Conservation (phyloP, 2,888 invertebrate genomes). For the Tachina grossa region DNA sequence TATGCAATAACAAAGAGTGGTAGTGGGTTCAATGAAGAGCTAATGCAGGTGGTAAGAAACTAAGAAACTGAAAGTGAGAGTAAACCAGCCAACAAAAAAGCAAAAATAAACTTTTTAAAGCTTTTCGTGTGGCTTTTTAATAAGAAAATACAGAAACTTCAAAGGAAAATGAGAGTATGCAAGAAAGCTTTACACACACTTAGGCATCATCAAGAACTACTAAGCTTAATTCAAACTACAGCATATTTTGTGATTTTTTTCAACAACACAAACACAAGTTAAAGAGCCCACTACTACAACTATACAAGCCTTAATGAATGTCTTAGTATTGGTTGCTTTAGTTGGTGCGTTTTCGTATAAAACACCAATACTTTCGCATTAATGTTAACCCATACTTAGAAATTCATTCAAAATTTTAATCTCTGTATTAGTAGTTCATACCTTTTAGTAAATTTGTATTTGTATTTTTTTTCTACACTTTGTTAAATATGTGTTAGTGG, state of each 20-base stretch:
- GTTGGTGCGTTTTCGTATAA: background rate
- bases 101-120: background rate
- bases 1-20: conserved; percentile 43
- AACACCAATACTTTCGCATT: conserved; percentile 1
- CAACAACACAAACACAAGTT: background rate
- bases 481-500: conserved; percentile 59
- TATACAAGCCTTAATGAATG: background rate
- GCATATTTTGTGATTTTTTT: conserved; percentile 8
- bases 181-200: conserved; percentile 25
- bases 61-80: conserved; percentile 48
- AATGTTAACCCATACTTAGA: background rate
- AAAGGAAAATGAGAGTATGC: conserved; percentile 55
- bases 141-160: background rate
- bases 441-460: conserved; percentile 35
- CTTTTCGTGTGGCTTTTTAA: conserved; percentile 10
- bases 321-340: conserved; percentile 5
- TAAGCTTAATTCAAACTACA: background rate
- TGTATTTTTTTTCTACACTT: background rate
- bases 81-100: background rate
- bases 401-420: background rate
- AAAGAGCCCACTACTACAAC: conserved; percentile 8
- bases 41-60: background rate
- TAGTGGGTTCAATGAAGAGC: conserved; percentile 7
- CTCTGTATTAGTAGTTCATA: conserved; percentile 28
- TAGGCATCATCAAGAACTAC: background rate